Evolutionary conservation across 2,113 vertebrate genomes (phyloP).

Genomic region (Neolamprologus kungweensis): DNA sequence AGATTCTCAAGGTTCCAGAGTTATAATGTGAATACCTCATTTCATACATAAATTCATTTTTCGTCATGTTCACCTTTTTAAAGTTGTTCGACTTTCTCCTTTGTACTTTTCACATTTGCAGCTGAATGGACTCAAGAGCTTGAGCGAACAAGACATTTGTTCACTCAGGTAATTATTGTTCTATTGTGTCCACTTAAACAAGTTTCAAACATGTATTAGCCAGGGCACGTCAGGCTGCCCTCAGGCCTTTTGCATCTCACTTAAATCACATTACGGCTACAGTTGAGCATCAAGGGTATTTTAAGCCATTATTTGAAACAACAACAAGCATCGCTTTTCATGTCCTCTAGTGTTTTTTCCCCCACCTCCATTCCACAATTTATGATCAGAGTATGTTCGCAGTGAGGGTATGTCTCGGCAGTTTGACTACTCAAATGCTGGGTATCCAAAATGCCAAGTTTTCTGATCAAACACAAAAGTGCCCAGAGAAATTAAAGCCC

Average conservation of each 20-base stretch:
- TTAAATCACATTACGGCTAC: neutral
- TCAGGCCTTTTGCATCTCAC: neutral
- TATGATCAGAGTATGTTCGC: neutral
- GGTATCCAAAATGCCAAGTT: constrained; percentile 32
- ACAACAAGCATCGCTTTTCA: neutral
- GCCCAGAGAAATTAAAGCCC: constrained; percentile 36
- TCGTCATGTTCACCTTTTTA: neutral
- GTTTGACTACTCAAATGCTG: neutral
- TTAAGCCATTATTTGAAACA: neutral
- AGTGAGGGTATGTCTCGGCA: neutral
- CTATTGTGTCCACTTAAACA: neutral
- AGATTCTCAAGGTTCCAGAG: neutral
- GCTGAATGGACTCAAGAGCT: neutral
- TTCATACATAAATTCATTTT: neutral
- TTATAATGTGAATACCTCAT: neutral
- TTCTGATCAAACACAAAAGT: constrained; percentile 36
- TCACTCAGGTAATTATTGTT: neutral
- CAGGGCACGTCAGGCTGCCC: neutral
- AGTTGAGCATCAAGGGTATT: neutral
- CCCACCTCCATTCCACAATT: neutral
- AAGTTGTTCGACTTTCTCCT: neutral
- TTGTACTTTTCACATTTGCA: neutral
- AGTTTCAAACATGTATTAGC: neutral
- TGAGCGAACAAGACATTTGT: neutral
- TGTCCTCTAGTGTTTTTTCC: neutral